phyloP scores from a whole-genome alignment of 2,113 vertebrate genomes.

The Gasterosteus nipponicus region DNA sequence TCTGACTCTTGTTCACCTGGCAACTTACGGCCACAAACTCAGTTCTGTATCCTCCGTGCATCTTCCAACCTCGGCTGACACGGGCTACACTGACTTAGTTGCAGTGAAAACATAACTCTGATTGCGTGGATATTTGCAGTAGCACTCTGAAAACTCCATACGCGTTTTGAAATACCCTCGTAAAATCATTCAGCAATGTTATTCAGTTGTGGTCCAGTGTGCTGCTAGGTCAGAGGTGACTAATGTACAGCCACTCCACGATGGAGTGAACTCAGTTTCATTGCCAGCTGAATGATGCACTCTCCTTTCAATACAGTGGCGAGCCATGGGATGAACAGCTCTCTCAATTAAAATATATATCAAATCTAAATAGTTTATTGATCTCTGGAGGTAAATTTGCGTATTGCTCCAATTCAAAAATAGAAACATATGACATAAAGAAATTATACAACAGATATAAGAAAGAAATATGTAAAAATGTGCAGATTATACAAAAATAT shows the following conservation, averaged over 20 bases:
- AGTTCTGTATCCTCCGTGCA: not conserved
- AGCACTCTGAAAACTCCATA: not conserved
- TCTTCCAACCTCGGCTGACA: not conserved
- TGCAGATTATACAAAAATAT: not conserved
- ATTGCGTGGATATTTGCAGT: not conserved
- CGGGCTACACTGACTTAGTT: not conserved
- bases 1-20: not conserved
- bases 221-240: slow-evolving; percentile 17
- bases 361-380: too few species aligned
- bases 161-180: not conserved
- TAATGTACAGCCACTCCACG: not conserved
- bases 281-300: too few species aligned
- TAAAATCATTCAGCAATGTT: not conserved
- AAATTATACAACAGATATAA: not conserved
- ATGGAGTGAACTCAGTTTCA: too few species aligned
- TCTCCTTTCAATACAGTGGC: too few species aligned
- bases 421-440: too few species aligned
- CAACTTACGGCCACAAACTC: not conserved
- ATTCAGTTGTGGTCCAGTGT: not conserved
- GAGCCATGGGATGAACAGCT: too few species aligned
- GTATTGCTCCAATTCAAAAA: too few species aligned
- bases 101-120: not conserved
- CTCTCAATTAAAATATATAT: too few species aligned
- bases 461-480: not conserved
- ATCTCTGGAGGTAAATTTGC: too few species aligned